Conservation (phyloP, 1,140 invertebrate species). For the Harlomillsia oculata region DNA sequence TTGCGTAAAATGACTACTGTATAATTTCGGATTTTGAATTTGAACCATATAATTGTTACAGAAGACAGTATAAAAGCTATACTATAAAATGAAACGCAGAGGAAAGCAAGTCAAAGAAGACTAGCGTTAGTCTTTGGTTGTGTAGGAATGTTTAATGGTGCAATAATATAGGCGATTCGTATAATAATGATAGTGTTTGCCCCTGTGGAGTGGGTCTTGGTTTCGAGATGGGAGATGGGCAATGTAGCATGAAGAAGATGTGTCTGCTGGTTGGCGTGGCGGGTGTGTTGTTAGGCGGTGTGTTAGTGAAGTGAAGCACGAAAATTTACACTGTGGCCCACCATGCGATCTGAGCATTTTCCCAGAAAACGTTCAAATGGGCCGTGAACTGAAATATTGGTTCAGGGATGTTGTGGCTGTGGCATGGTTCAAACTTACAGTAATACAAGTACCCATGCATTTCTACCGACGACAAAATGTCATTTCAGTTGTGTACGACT, state of each 20-base stretch:
- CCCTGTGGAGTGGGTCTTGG: neutral
- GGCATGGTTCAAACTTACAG: too few species aligned
- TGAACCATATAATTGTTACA: neutral
- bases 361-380: constrained; percentile 27
- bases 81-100: too few species aligned
- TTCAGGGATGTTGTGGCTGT: too few species aligned
- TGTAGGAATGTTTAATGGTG: too few species aligned
- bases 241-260: constrained; percentile 28
- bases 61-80: neutral
- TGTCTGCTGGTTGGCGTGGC: constrained; percentile 7
- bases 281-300: constrained; percentile 25
- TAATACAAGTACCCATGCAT: too few species aligned
- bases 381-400: constrained; percentile 27
- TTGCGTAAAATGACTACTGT: too few species aligned
- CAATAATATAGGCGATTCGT: neutral
- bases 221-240: constrained; percentile 4
- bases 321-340: constrained; percentile 13
- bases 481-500: too few species aligned
- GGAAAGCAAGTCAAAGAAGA: too few species aligned
- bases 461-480: too few species aligned
- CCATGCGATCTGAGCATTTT: constrained; percentile 18
- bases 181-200: neutral
- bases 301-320: constrained; percentile 28
- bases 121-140: too few species aligned
- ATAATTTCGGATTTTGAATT: too few species aligned